Conservation (phyloP, 2,888 invertebrate species). For the Timandra comae region DNA sequence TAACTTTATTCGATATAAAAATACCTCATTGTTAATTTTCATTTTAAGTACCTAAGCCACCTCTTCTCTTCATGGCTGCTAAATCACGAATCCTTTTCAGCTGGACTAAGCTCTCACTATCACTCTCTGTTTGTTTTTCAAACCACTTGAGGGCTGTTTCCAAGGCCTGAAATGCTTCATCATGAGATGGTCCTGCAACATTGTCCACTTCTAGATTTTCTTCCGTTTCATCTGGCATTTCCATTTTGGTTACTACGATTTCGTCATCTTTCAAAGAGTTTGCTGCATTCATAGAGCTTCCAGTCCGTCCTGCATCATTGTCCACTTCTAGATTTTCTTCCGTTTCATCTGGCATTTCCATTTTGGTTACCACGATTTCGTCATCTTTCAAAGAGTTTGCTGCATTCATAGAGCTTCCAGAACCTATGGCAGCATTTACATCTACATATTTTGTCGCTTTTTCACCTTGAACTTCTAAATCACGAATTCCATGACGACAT, state of each 20-base stretch:
- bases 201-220: conserved; percentile 9
- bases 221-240: conserved; percentile 2
- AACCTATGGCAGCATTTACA: no score
- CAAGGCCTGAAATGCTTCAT: conserved; percentile 12
- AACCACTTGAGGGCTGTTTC: conserved; percentile 16
- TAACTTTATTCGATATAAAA: no score
- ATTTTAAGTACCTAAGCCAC: conserved; percentile 3
- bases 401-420: no score
- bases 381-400: conserved; percentile 19
- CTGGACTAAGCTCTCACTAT: no score
- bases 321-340: no score
- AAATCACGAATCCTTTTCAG: conserved; percentile 6
- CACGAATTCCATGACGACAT: conserved; percentile 25
- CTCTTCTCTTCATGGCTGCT: conserved; percentile 10
- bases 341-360: conserved; percentile 10
- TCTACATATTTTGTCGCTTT: conserved; percentile 18
- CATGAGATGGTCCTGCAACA: conserved; percentile 11
- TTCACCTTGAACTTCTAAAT: conserved; percentile 22
- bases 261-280: no score
- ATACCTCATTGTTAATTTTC: no score
- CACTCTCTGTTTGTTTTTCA: conserved; percentile 3
- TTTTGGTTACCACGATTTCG: conserved; percentile 8
- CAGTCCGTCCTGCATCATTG: no score
- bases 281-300: no score
- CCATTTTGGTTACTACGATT: no score